Evolutionary conservation across 2,797 vertebrate genomes (phyloP).

Genomic region (Prionace glauca): DNA sequence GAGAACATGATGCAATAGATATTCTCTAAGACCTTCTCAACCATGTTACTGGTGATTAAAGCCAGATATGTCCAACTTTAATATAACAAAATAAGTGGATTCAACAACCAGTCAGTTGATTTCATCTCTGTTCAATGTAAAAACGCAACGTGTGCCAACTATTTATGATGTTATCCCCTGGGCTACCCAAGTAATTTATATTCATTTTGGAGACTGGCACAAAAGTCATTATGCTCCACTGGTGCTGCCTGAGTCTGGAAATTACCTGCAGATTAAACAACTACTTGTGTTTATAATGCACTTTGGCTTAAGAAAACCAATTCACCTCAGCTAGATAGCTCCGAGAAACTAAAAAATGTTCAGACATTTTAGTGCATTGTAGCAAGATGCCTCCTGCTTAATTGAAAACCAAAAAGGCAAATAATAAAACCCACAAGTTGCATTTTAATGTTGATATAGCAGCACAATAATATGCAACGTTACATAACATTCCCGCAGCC

Average conservation of each 20-base stretch:
- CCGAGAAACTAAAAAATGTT: neutral
- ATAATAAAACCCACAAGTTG: neutral
- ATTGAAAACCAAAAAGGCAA: neutral
- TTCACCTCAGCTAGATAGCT: neutral
- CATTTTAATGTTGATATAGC: neutral
- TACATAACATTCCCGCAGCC: neutral
- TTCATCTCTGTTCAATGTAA: neutral
- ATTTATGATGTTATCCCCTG: neutral
- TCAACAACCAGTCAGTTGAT: neutral
- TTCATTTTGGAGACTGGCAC: too few relatives aligned
- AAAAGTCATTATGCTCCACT: neutral
- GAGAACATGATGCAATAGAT: neutral
- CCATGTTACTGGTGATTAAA: neutral
- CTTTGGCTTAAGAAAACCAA: neutral
- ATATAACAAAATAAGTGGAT: too few relatives aligned
- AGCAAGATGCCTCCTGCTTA: neutral
- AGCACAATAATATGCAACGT: neutral
- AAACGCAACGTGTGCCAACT: neutral
- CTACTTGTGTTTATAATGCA: neutral
- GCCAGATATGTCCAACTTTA: too few relatives aligned
- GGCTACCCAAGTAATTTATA: neutral
- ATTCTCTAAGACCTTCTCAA: neutral
- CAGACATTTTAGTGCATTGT: neutral
- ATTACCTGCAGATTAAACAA: neutral
- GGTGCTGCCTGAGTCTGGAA: neutral